Evolutionary conservation across 2,888 invertebrate species (phyloP), one percentile per base, ranked within the genome.

Genomic region (Troides helena): DNA sequence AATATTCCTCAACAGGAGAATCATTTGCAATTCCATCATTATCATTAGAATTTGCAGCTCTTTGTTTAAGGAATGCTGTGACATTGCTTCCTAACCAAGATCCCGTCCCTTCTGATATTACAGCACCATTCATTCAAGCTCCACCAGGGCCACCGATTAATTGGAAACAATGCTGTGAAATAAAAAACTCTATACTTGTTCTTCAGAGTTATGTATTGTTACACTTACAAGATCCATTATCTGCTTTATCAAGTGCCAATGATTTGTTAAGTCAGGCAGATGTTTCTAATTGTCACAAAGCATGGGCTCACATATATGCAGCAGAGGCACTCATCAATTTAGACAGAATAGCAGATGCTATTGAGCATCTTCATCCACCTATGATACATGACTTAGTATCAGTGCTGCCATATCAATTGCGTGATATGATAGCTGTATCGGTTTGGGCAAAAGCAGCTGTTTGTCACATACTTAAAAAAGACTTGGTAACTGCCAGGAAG

Each of bases 1-100:
- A 87, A 72, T 90, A 89, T 76, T 85, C 90, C 25, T 85, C 87
- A 30, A 84, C 93, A 74, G 95, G 95, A 65, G 95, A 96, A 78
- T 96, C 97, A 0, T 96, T 96, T 80, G 97, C 97, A 1, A 96
- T 98, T 75, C 98, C 98, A 23, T 96, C 96, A 65, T 94, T 98
- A 8, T 97, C 97, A 10, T 87, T 99, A 76, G 98, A 98, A 89
- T 99, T 98, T 93, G 98, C 97, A 5, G 95, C 96, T 0, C 88
- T 98, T 39, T 98, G 98, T 87, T 88, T 99, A 68, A 95, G 96
- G 74, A 99, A 98, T 89, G 98, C 98, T 17, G 89, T 96, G 50
- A 93, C 94, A 12, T 88, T 97, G 66, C 87, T 98, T 53, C 95
- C 95, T 0, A 92, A 93, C 39, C 93, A 89, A 71, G 93, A 93